Evolutionary conservation across 1,140 invertebrate species (phyloP), one percentile per base, ranked within the genome.

Genomic region (Ectropis grisescens): DNA sequence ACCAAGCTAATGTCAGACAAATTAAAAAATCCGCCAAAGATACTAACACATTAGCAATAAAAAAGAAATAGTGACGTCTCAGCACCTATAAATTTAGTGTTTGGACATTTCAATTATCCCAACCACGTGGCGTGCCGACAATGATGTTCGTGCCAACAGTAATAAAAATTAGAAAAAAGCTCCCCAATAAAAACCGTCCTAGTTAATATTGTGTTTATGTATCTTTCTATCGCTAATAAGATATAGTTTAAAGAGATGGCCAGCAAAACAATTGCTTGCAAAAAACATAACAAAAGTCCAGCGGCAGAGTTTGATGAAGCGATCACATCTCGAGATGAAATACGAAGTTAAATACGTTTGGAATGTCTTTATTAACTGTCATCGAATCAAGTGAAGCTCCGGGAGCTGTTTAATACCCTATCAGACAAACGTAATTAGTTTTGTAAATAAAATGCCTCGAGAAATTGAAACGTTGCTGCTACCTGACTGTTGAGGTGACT

Each of bases 291-390:
- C n/a, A n/a, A n/a, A n/a, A n/a, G n/a, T n/a, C n/a, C n/a, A n/a
- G n/a, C n/a, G n/a, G n/a, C n/a, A n/a, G n/a, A n/a, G n/a, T n/a
- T n/a, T 60, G 42, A 64, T 41, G 47, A 35, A 40, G 44, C 51
- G 55, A 52, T 58, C 49, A 44, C 43, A 62, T 62, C 47, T 42
- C 53, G 19, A 64, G 58, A 60, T 50, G 51, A 46, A 70, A 68
- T 67, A 53, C 52, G 67, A 72, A 65, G 56, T 65, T 49, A 67
- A 67, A 68, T 71, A 67, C 51, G 49, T 58, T 59, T 49, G 74
- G 64, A 72, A 76, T 78, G 75, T 80, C 75, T 80, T 69, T 80
- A 80, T 80, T 80, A 78, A 71, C 75, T 78, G 70, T 71, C 70
- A 71, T 47, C 56, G 52, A 74, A 76, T 75, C 59, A 76, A 66